Conservation (phyloP, 2,797 vertebrate species). For the Melanogrammus aeglefinus region DNA sequence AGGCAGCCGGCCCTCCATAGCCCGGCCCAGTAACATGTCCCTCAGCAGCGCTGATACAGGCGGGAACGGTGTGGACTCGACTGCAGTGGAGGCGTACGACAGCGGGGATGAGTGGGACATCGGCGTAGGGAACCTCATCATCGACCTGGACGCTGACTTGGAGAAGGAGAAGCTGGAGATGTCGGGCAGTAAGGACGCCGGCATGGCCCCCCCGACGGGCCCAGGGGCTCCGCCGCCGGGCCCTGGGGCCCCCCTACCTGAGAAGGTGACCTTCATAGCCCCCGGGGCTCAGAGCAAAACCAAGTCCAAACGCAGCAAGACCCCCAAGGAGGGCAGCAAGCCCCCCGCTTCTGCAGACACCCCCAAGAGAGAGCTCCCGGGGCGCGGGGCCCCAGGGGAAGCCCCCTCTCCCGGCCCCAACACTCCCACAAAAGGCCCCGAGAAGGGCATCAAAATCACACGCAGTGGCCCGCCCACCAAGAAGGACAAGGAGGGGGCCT, state of each 20-base stretch:
- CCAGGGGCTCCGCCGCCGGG: background rate
- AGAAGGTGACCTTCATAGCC: constrained; percentile 97
- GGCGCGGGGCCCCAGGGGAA: constrained; percentile 69
- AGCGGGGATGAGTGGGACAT: constrained; percentile 99
- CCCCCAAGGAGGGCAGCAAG: constrained; percentile 88
- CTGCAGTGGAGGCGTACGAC: constrained; percentile 96
- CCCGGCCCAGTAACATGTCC: constrained; percentile 98
- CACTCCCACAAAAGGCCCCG: constrained; percentile 75
- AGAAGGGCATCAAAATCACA: constrained; percentile 84
- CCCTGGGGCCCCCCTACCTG: constrained; percentile 67
- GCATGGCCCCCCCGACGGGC: constrained; percentile 77
- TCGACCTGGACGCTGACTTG: constrained; percentile 97
- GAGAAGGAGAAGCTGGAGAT: constrained; percentile 99
- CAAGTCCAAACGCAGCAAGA: constrained; percentile 96
- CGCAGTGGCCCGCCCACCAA: constrained; percentile 82
- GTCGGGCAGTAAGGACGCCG: constrained; percentile 92
- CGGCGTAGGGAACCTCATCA: constrained; percentile 97
- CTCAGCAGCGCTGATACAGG: constrained; percentile 98
- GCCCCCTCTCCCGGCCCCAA: constrained; percentile 61
- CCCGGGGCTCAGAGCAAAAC: constrained; percentile 82
- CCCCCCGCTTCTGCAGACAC: constrained; percentile 77
- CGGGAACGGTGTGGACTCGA: constrained; percentile 98
- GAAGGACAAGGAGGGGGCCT: constrained; percentile 87
- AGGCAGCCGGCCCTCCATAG: constrained; percentile 71
- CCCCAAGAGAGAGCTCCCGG: constrained; percentile 83